Evolutionary conservation across 2,888 invertebrate species (phyloP), one percentile per base, ranked within the genome.

Genomic region (Formica aserva): DNA sequence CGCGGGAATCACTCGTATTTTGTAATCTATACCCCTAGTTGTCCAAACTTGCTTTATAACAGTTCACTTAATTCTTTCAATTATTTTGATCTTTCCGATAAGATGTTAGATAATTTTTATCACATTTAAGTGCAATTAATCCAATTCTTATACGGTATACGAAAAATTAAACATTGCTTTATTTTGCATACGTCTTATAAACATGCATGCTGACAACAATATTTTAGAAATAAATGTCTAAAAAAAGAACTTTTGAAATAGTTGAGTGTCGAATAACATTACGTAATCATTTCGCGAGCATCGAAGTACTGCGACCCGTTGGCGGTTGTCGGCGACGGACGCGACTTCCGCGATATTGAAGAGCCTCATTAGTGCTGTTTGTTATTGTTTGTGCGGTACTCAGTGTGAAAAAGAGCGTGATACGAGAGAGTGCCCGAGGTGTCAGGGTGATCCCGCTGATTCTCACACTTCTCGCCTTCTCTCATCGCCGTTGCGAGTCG

Each of bases 321-420:
- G 11, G 38, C 38, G 81, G 84, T 83, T 82, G 85, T 84, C 77
- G 77, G 76, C 78, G 78, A 80, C 85, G 85, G 76, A 87, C 85
- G 86, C 83, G 82, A 86, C 86, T 89, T 88, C 89, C 89, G 82
- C 86, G 84, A 89, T 93, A 94, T 94, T 94, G 94, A 93, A 94
- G 94, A 94, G 93, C 92, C 94, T 94, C 94, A 94, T 94, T 94
- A 94, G 94, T 93, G 90, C 91, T 93, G 94, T 94, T 94, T 94
- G 94, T 94, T 94, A 94, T 94, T 94, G 94, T 94, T 94, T 92
- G 93, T 91, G 91, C 91, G 92, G 89, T 90, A 91, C 93, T 93
- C 90, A 86, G 85, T 85, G 89, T 91, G 90, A 91, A 92, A 92
- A 92, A 92, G 91, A 92, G 91, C 88, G 90, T 91, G 92, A 93